These are phyloP conservation scores for Gorilla gorilla DNA, from an alignment of 2,113 vertebrate species.

Conservation along the genomic window DNA sequence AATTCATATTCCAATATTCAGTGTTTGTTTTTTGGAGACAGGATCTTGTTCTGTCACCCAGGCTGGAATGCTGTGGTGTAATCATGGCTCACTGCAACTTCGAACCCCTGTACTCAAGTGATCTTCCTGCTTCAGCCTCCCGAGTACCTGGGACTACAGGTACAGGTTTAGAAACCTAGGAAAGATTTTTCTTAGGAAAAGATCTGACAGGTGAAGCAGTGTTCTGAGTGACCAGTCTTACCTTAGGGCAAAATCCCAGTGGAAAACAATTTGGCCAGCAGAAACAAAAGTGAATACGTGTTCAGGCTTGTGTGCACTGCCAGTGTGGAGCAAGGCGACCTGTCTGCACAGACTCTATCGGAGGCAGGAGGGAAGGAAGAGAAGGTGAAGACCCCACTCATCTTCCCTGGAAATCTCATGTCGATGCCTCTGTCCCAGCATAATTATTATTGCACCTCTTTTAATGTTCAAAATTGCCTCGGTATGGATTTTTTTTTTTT, in stretches of 20 bases:
- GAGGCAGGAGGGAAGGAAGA: background rate
- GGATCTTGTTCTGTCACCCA: too few relatives aligned
- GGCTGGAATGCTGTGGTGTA: too few relatives aligned
- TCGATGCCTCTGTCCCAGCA: background rate
- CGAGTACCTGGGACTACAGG: too few relatives aligned
- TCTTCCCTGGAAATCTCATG: background rate
- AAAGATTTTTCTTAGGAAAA: background rate
- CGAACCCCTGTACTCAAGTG: too few relatives aligned
- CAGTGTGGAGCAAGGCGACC: fast-evolving
- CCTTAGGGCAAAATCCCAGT: background rate
- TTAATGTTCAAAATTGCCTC: background rate
- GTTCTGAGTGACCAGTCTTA: background rate
- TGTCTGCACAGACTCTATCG: background rate
- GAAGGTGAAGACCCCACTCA: background rate
- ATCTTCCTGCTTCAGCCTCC: too few relatives aligned
- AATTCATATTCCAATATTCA: background rate
- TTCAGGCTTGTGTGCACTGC: background rate
- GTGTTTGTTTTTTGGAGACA: too few relatives aligned
- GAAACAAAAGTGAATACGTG: background rate
- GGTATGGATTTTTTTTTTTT: background rate
- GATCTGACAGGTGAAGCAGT: background rate
- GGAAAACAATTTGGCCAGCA: background rate
- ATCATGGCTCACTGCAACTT: too few relatives aligned
- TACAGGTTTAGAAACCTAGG: background rate
- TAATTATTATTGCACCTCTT: background rate